A percentile compares a stretch with the other conserved stretches of the same genome.
Evolutionary conservation across 2,797 vertebrate genomes (phyloP).

Genomic region (Microctenopoma lineatum): DNA sequence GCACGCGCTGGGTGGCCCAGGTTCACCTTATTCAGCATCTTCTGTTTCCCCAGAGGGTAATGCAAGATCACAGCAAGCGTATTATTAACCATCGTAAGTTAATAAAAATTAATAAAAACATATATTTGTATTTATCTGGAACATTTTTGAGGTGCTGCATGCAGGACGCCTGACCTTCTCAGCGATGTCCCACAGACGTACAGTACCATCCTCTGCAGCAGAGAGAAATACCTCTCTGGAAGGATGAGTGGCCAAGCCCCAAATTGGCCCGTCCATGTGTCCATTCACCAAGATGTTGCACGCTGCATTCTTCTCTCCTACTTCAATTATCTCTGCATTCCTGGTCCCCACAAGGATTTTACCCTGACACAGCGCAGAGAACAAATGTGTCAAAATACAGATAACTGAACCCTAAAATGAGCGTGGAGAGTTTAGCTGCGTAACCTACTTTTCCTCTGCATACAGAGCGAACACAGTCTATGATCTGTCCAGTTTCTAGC

Average conservation of each 20-base stretch:
- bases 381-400: conserved; percentile 13
- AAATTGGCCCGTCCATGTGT: conserved; percentile 95
- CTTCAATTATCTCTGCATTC: conserved; percentile 96
- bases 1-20: conserved; percentile 92
- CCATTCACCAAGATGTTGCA: conserved; percentile 96
- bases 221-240: conserved; percentile 94
- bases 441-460: conserved; percentile 92
- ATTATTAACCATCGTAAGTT: background rate
- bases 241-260: conserved; percentile 94
- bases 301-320: conserved; percentile 96
- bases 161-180: conserved; percentile 86
- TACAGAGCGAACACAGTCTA: conserved; percentile 94
- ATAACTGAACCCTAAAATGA: background rate
- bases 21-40: conserved; percentile 97
- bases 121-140: no score
- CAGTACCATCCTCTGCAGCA: conserved; percentile 95
- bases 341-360: conserved; percentile 96
- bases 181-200: conserved; percentile 95
- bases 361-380: conserved; percentile 81
- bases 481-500: conserved; percentile 92
- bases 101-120: no score
- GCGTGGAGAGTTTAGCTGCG: background rate
- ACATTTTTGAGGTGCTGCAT: background rate
- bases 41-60: conserved; percentile 81
- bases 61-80: conserved; percentile 15